Percentiles rank a stretch among this genome's conserved stretches.
Evolutionary conservation across 2,888 invertebrate genomes (phyloP).

Genomic region (Nemoura dubitans): DNA sequence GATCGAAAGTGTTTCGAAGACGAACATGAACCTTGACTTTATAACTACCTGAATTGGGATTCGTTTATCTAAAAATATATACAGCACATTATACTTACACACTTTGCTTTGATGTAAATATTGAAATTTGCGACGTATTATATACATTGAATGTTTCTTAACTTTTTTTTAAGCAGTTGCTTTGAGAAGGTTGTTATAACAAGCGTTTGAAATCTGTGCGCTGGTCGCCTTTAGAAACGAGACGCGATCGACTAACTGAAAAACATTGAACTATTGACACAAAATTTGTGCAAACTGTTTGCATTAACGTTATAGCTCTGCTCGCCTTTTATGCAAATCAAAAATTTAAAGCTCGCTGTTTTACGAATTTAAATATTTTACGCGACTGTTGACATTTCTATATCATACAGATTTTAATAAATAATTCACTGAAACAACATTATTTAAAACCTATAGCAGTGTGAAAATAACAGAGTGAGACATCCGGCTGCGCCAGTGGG

Average conservation of each 20-base stretch:
- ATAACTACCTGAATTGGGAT: too few relatives aligned
- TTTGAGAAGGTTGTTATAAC: too few relatives aligned
- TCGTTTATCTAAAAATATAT: too few relatives aligned
- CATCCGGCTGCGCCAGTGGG: too few relatives aligned
- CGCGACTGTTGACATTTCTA: not conserved
- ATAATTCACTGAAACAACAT: not conserved
- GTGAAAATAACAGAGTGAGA: not conserved
- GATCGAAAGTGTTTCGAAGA: too few relatives aligned
- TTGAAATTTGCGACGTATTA: too few relatives aligned
- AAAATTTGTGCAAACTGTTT: not conserved
- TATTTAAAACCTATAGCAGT: not conserved
- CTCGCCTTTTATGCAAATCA: not conserved
- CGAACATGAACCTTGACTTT: too few relatives aligned
- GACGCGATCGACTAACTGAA: not conserved
- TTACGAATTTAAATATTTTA: constrained; percentile 21
- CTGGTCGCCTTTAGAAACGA: not conserved
- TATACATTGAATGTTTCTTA: too few relatives aligned
- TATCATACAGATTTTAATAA: not conserved
- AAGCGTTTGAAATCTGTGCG: not conserved
- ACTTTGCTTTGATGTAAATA: too few relatives aligned
- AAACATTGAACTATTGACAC: not conserved
- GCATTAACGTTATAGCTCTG: not conserved
- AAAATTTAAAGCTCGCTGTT: not conserved
- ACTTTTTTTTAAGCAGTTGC: too few relatives aligned
- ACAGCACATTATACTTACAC: too few relatives aligned